Conservation (phyloP, 1,140 invertebrate genomes). For the Spodoptera frugiperda region DNA sequence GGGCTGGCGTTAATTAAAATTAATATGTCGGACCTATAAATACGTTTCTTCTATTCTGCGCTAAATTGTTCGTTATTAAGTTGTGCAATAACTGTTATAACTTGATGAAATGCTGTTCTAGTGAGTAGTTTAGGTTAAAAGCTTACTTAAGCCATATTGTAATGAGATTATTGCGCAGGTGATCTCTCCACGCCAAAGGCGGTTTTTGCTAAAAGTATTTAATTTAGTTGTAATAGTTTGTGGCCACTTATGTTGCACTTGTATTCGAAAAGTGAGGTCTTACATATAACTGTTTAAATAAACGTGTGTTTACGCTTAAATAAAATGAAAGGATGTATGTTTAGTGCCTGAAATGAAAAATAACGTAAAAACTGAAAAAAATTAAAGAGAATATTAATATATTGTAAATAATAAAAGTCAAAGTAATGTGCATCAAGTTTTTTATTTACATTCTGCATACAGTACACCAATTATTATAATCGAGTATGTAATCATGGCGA, state of each 20-base stretch:
- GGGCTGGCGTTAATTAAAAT: not conserved
- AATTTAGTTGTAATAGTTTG: slow-evolving; percentile 46
- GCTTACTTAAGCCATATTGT: slow-evolving; percentile 64
- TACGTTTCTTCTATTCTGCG: slow-evolving; percentile 36
- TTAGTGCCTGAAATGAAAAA: slow-evolving; percentile 78
- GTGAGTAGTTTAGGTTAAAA: slow-evolving; percentile 57
- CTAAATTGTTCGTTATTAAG: slow-evolving; percentile 57
- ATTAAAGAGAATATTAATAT: slow-evolving; percentile 83
- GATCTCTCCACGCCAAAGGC: slow-evolving; percentile 72
- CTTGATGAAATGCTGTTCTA: slow-evolving; percentile 55
- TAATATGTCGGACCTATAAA: not conserved
- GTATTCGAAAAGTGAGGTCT: slow-evolving; percentile 64
- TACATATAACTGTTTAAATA: slow-evolving; percentile 47
- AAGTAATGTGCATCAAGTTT: slow-evolving; percentile 56
- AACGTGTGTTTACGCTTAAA: slow-evolving; percentile 68
- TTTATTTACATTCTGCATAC: slow-evolving; percentile 50
- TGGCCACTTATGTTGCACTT: slow-evolving; percentile 44
- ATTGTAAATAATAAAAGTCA: slow-evolving; percentile 82
- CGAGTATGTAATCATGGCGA: not conserved
- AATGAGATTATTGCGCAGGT: slow-evolving; percentile 67
- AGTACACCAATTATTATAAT: not conserved
- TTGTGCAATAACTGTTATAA: slow-evolving; percentile 60
- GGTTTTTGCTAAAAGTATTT: slow-evolving; percentile 60
- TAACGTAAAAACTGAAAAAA: slow-evolving; percentile 62
- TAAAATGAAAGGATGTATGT: slow-evolving; percentile 62